Conservation (phyloP, 2,797 vertebrate genomes). For the Melanotaenia nigrans region DNA sequence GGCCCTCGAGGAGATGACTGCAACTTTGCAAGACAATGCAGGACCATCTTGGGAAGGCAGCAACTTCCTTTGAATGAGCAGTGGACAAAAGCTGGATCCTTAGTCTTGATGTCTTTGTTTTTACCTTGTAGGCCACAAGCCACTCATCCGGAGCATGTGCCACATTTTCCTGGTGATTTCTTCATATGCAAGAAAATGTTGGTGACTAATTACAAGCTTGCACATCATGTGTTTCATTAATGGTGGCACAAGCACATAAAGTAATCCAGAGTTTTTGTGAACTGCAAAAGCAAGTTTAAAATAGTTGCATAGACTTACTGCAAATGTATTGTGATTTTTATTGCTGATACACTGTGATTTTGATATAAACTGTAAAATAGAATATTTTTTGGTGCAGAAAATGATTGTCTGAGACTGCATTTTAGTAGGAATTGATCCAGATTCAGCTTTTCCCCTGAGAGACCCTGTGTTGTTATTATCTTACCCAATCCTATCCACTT, state of each 20-base stretch:
- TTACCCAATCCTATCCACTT: too few relatives aligned
- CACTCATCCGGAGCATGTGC: conserved; percentile 55
- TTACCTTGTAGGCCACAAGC: conserved; percentile 54
- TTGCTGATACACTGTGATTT: neutral
- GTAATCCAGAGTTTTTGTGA: neutral
- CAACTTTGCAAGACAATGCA: conserved; percentile 72
- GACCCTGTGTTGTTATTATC: too few relatives aligned
- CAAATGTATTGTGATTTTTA: conserved; percentile 4
- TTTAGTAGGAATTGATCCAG: neutral
- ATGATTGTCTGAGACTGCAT: neutral
- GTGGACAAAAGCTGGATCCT: conserved; percentile 64
- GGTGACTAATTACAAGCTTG: conserved; percentile 28
- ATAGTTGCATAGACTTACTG: conserved; percentile 3
- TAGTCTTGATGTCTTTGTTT: conserved; percentile 75
- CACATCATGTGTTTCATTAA: neutral
- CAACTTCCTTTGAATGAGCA: conserved; percentile 66
- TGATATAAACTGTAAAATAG: neutral
- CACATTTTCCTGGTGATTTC: conserved; percentile 27
- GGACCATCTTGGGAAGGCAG: conserved; percentile 68
- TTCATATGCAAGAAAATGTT: conserved; percentile 29
- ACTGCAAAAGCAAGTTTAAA: neutral
- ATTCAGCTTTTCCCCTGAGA: too few relatives aligned
- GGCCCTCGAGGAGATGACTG: conserved; percentile 52
- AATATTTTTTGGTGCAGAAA: neutral
- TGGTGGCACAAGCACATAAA: conserved; percentile 8